phyloP scores from a whole-genome alignment of 2,113 vertebrate genomes.

The Parus major region DNA sequence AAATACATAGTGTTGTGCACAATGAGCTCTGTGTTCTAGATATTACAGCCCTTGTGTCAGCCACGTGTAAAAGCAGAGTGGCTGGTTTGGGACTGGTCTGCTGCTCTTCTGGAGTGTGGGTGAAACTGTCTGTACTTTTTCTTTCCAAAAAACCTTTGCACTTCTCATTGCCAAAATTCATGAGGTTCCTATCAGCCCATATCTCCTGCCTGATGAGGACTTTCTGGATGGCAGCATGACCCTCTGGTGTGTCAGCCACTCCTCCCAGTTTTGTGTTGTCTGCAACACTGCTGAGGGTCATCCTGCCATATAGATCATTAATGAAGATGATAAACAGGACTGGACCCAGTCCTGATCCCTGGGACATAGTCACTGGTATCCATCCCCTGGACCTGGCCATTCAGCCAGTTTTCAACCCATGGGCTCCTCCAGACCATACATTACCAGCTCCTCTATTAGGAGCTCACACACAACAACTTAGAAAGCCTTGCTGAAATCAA shows the following conservation, averaged over 20 bases:
- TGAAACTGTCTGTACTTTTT: background rate
- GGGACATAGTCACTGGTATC: background rate
- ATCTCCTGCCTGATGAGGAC: background rate
- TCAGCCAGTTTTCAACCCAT: background rate
- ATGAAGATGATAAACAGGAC: background rate
- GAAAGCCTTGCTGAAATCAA: background rate
- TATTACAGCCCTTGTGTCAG: background rate
- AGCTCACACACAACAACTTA: background rate
- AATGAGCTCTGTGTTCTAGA: background rate
- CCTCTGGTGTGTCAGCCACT: background rate
- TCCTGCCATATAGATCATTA: background rate
- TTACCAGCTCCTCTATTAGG: background rate
- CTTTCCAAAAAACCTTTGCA: background rate
- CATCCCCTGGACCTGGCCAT: background rate
- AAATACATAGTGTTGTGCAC: background rate
- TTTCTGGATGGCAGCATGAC: rapidly evolving
- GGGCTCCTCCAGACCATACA: background rate
- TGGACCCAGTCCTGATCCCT: background rate
- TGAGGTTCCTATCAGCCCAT: background rate
- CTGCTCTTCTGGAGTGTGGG: background rate
- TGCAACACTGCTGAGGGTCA: background rate
- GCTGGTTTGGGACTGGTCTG: background rate
- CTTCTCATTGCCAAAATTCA: background rate
- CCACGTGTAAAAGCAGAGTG: background rate
- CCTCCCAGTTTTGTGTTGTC: background rate